Conservation (phyloP, 1,140 invertebrate species). For the Akabosia matsudoensis region DNA sequence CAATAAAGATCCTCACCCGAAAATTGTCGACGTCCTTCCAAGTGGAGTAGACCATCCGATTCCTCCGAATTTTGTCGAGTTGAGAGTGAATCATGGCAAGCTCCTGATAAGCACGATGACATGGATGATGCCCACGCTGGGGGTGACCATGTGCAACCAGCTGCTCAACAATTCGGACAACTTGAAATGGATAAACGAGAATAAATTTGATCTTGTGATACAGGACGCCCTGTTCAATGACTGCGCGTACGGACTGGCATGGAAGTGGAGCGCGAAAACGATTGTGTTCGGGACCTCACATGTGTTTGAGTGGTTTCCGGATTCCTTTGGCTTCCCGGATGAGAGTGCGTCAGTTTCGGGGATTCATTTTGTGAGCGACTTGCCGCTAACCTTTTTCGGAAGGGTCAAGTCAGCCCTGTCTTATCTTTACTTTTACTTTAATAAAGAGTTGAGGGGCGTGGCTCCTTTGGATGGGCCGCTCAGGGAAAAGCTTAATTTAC, state of each 20-base stretch:
- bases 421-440: slow-evolving; percentile 18
- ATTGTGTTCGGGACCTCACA: slow-evolving; percentile 28
- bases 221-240: slow-evolving; percentile 48
- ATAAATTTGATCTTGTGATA: slow-evolving; percentile 49
- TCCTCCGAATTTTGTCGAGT: neutral
- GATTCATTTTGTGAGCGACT: neutral
- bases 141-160: neutral
- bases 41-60: neutral
- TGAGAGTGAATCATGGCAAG: neutral
- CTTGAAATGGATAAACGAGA: neutral
- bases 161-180: slow-evolving; percentile 18
- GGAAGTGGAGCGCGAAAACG: slow-evolving; percentile 23
- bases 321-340: slow-evolving; percentile 29
- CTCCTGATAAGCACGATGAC: neutral
- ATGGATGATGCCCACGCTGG: neutral
- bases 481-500: slow-evolving; percentile 22
- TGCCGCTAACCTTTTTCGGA: slow-evolving; percentile 22
- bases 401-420: slow-evolving; percentile 20
- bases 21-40: slow-evolving; percentile 30
- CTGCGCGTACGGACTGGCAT: slow-evolving; percentile 35
- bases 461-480: slow-evolving; percentile 23
- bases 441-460: neutral
- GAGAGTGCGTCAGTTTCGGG: slow-evolving; percentile 27
- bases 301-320: slow-evolving; percentile 19
- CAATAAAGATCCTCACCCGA: slow-evolving; percentile 27